A percentile compares a stretch with the other conserved stretches of the same genome.
phyloP scores from a whole-genome alignment of 2,888 invertebrate species.

The Drosophila ezoana region DNA sequence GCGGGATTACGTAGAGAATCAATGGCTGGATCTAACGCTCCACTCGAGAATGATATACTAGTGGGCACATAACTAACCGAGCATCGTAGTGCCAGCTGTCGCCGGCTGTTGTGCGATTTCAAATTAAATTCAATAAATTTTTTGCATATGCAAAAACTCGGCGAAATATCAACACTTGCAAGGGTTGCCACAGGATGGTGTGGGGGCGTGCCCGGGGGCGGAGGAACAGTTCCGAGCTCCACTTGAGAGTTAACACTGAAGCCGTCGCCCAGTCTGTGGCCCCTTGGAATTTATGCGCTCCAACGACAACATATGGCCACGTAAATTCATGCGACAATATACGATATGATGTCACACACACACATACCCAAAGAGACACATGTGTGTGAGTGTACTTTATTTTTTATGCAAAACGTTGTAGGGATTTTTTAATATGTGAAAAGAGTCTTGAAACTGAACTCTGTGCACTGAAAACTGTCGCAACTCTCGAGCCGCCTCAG shows the following conservation, averaged over 20 bases:
- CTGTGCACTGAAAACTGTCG: slow-evolving; percentile 42
- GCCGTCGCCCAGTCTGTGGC: slow-evolving; percentile 67
- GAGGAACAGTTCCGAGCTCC: slow-evolving; percentile 38
- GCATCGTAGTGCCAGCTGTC: slow-evolving; percentile 57
- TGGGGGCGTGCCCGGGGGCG: slow-evolving; percentile 1
- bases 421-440: slow-evolving; percentile 74
- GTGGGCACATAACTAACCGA: slow-evolving; percentile 27
- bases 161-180: slow-evolving; percentile 72
- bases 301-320: slow-evolving; percentile 81
- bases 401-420: slow-evolving; percentile 78
- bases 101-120: slow-evolving; percentile 67
- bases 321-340: slow-evolving; percentile 81
- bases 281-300: slow-evolving; percentile 77
- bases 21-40: slow-evolving; percentile 31
- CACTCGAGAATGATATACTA: slow-evolving; percentile 35
- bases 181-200: slow-evolving; percentile 38
- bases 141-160: slow-evolving; percentile 61
- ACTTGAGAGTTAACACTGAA: slow-evolving; percentile 62
- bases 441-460: slow-evolving; percentile 53
- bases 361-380: slow-evolving; percentile 22
- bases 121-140: slow-evolving; percentile 79
- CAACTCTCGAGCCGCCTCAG: slow-evolving; percentile 43
- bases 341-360: slow-evolving; percentile 79
- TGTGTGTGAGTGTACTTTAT: slow-evolving; percentile 60
- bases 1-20: slow-evolving; percentile 30